Conservation (phyloP, 2,797 vertebrate species). For the Macropodus opercularis region DNA sequence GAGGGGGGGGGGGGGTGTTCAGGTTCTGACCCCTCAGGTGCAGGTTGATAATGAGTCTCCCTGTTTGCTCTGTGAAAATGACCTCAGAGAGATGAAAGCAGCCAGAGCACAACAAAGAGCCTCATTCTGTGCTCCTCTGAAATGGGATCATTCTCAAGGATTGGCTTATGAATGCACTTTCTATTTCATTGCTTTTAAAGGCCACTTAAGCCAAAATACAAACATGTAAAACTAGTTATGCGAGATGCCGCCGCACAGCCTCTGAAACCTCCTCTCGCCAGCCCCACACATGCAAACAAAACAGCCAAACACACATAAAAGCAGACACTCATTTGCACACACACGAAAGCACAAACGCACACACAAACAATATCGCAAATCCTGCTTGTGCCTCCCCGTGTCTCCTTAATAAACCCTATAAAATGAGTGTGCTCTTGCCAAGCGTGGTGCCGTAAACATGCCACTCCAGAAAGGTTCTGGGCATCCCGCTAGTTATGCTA, state of each 20-base stretch:
- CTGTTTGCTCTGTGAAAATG: conserved; percentile 89
- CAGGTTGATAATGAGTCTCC: conserved; percentile 97
- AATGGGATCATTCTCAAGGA: conserved; percentile 80
- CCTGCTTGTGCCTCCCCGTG: conserved; percentile 85
- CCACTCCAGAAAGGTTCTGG: conserved; percentile 92
- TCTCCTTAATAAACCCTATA: conserved; percentile 86
- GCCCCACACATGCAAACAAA: conserved; percentile 79
- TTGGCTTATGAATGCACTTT: conserved; percentile 84
- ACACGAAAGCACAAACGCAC: conserved; percentile 52
- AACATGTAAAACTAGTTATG: conserved; percentile 82
- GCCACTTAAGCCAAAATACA: conserved; percentile 83
- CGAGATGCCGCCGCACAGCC: conserved; percentile 59
- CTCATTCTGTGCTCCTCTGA: conserved; percentile 90
- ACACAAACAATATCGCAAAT: conserved; percentile 87
- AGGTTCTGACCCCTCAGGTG: conserved; percentile 99
- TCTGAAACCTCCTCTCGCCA: conserved; percentile 60
- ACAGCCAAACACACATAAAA: conserved; percentile 70
- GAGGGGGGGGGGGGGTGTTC: conserved; percentile 75
- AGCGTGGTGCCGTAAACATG: conserved; percentile 88
- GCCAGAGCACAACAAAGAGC: conserved; percentile 89
- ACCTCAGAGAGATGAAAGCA: conserved; percentile 88
- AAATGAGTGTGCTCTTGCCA: conserved; percentile 91
- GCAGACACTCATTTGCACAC: conserved; percentile 45
- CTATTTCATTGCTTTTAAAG: conserved; percentile 81
- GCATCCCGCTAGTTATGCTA: conserved; percentile 96